Percentiles rank a stretch among this genome's conserved stretches.
Conservation (phyloP, 2,797 vertebrate species). For the Poecilia velifera region DNA sequence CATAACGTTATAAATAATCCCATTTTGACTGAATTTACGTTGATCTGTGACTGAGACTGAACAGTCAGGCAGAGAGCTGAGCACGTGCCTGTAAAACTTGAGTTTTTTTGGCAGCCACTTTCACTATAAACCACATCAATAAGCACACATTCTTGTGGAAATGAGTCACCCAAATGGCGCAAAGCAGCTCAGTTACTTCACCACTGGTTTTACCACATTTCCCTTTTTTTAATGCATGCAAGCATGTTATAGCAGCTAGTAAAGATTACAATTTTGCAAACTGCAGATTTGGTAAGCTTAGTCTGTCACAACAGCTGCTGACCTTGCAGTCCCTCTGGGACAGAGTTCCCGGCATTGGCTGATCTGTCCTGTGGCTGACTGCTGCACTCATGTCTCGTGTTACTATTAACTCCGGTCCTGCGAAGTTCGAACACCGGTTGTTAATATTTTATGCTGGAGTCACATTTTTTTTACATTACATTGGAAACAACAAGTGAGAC, state of each 20-base stretch:
- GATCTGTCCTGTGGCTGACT: conserved; percentile 59
- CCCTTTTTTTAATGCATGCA: conserved; percentile 16
- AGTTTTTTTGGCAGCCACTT: conserved; percentile 58
- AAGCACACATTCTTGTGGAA: conserved; percentile 61
- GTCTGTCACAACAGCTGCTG: conserved; percentile 71
- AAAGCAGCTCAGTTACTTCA: conserved; percentile 55
- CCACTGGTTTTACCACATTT: conserved; percentile 43
- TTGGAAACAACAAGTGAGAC: conserved; percentile 9
- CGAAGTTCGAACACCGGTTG: not conserved
- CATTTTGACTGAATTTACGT: not conserved
- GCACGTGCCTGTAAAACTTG: conserved; percentile 32
- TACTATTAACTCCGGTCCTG: conserved; percentile 36
- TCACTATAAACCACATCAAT: conserved; percentile 71
- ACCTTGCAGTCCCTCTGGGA: conserved; percentile 63
- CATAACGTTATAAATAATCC: not conserved
- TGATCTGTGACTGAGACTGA: conserved; percentile 4
- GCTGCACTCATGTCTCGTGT: conserved; percentile 53
- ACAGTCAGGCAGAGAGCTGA: conserved; percentile 6
- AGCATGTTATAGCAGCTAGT: conserved; percentile 44
- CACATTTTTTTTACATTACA: not conserved
- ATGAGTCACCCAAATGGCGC: conserved; percentile 69
- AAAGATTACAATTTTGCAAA: conserved; percentile 41
- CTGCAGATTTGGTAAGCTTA: conserved; percentile 41
- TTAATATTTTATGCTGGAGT: conserved; percentile 1
- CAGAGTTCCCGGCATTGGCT: conserved; percentile 67